A percentile compares a stretch with the other conserved stretches of the same genome.
phyloP scores from a whole-genome alignment of 2,888 invertebrate species.

The Antitype chi region DNA sequence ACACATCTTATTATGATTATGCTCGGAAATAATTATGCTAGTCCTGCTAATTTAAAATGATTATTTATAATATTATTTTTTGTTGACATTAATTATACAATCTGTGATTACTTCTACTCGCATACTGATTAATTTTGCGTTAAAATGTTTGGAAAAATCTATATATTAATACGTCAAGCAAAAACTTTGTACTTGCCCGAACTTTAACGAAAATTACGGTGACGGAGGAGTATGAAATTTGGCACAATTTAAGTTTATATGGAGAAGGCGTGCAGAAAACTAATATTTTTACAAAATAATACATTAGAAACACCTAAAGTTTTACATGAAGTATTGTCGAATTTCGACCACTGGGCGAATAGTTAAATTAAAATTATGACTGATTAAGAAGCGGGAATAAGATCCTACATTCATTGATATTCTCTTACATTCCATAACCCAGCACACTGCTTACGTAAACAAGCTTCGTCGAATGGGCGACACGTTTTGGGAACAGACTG shows the following conservation, averaged over 20 bases:
- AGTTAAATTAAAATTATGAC: too few species aligned
- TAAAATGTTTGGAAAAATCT: neutral
- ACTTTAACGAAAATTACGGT: too few species aligned
- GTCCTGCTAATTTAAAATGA: neutral
- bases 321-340: too few species aligned
- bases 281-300: too few species aligned
- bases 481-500: constrained; percentile 22
- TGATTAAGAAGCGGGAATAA: too few species aligned
- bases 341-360: too few species aligned
- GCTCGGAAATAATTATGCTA: neutral
- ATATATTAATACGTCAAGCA: too few species aligned
- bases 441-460: constrained; percentile 14
- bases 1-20: neutral
- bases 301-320: too few species aligned
- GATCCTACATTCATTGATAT: neutral
- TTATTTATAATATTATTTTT: neutral
- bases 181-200: too few species aligned
- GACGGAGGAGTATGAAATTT: too few species aligned
- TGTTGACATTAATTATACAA: neutral
- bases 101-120: neutral
- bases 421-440: neutral
- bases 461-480: constrained; percentile 23
- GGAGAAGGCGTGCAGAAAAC: too few species aligned
- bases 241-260: too few species aligned
- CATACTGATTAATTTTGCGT: neutral